Base-by-base conservation (phyloP, 1,140 invertebrate species). In the Ephestia elutella region DNA sequence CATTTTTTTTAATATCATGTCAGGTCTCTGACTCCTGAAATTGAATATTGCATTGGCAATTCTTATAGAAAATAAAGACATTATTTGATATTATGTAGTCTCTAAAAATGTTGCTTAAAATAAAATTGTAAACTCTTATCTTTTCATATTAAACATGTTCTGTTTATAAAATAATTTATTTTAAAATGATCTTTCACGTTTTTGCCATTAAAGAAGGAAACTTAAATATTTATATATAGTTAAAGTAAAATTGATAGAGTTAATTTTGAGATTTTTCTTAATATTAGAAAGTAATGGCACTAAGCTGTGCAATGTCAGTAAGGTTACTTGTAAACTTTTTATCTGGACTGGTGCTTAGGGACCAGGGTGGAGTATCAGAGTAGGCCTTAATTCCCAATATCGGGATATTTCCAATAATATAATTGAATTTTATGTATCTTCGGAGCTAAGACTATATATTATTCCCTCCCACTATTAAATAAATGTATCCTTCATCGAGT, bases 381-480 rank as follows among this genome's bases (percentile, higher is more conserved):
- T 68, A 70, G 62, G 62, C 66, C 62, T 68, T 68, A 64, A 65
- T 68, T 63, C 63, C 65, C 65, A 68, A 60, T 72, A 57, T 65
- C 64, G 58, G 28, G 35, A 53, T 65, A 66, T n/a, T n/a, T n/a
- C n/a, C n/a, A n/a, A 66, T 64, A 53, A 68, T 69, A 63, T 50
- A 32, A 32, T 32, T 32, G 30, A 49, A 18, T 28, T 17, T 49
- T 13, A 63, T 54, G 59, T n/a, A n/a, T n/a, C 68, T 76, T 79
- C 62, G 62, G 73, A 80, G 57, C 62, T 79, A 80, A 81, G 76
- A 86, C 74, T 80, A 72, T 11, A 9, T 71, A 63, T 74, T 73
- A 82, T 80, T 83, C 81, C 83, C 83, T 86, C 83, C n/a, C 83
- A 86, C 82, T 86, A 82, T 68, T 71, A 66, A 25, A 25, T 82